A percentile compares a stretch with the other conserved stretches of the same genome.
These are phyloP conservation scores for Fopius arisanus DNA, from an alignment of 1,140 invertebrate species.

Conservation along the genomic window DNA sequence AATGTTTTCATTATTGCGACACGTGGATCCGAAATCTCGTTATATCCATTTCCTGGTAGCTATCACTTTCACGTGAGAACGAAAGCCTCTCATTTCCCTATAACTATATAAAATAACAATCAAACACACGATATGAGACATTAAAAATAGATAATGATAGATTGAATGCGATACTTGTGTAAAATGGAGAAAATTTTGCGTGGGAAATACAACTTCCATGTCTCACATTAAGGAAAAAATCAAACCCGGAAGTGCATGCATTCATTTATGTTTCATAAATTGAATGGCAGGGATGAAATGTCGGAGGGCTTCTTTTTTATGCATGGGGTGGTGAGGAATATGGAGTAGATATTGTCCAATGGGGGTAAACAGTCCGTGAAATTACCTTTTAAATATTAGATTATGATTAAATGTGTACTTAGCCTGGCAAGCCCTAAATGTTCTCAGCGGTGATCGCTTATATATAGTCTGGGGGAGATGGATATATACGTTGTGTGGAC, in stretches of 20 bases:
- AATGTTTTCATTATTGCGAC: constrained; percentile 54
- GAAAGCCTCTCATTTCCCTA: not conserved
- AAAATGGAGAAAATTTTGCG: too few species aligned
- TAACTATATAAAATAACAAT: not conserved
- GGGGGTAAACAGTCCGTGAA: constrained; percentile 64
- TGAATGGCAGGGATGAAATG: constrained; percentile 8
- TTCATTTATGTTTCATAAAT: constrained; percentile 5
- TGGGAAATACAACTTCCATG: not conserved
- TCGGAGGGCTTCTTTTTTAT: constrained; percentile 9
- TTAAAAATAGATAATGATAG: too few species aligned
- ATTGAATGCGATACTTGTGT: too few species aligned
- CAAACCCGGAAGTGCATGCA: constrained; percentile 26
- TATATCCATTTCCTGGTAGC: not conserved
- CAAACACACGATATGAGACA: too few species aligned
- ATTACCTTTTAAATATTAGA: constrained; percentile 68
- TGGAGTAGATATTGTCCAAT: constrained; percentile 37
- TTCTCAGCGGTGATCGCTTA: constrained; percentile 42
- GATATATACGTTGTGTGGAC: constrained; percentile 15
- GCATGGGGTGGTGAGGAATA: constrained; percentile 1
- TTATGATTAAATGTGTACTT: constrained; percentile 65
- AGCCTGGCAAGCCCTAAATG: constrained; percentile 57
- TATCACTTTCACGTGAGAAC: constrained; percentile 8
- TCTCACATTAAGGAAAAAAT: constrained; percentile 10
- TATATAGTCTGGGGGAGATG: constrained; percentile 28
- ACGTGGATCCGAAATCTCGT: constrained; percentile 47